Conservation (phyloP, 2,888 invertebrate genomes). For the Perizoma affinitatum region DNA sequence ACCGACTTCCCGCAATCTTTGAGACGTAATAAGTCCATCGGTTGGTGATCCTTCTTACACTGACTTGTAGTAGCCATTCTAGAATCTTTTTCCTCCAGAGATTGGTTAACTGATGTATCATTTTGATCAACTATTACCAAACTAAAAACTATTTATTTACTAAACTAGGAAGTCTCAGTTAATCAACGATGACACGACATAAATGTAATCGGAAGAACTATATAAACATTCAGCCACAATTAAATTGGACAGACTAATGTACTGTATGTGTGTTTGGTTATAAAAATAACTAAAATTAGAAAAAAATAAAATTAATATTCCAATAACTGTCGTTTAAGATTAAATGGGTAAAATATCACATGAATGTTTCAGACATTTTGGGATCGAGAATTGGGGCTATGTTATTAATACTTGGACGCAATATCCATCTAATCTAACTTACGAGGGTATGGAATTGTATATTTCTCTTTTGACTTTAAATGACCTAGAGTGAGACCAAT, state of each 20-base stretch:
- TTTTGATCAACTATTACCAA: no score
- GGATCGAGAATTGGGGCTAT: conserved; percentile 6
- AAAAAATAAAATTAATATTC: no score
- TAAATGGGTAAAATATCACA: conserved; percentile 2
- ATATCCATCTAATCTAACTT: conserved; percentile 20
- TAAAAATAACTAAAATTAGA: no score
- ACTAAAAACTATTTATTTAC: no score
- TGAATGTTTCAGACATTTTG: conserved; percentile 1
- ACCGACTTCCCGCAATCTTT: no score
- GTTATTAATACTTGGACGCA: conserved; percentile 27
- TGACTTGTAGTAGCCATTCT: no score
- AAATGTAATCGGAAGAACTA: not conserved
- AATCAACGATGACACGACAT: not conserved
- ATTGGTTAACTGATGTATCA: no score
- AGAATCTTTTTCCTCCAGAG: no score
- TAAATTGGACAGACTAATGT: conserved; percentile 3
- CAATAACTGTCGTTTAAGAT: conserved; percentile 12
- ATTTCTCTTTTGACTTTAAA: conserved; percentile 15
- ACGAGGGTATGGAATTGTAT: conserved; percentile 14
- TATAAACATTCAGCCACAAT: not conserved
- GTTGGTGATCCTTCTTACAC: no score
- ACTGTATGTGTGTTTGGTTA: no score
- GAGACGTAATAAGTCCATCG: no score
- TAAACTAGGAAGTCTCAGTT: conserved; percentile 5
- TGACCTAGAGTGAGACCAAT: conserved; percentile 7